Conservation (phyloP, 2,797 vertebrate species). For the Spondyliosoma cantharus region DNA sequence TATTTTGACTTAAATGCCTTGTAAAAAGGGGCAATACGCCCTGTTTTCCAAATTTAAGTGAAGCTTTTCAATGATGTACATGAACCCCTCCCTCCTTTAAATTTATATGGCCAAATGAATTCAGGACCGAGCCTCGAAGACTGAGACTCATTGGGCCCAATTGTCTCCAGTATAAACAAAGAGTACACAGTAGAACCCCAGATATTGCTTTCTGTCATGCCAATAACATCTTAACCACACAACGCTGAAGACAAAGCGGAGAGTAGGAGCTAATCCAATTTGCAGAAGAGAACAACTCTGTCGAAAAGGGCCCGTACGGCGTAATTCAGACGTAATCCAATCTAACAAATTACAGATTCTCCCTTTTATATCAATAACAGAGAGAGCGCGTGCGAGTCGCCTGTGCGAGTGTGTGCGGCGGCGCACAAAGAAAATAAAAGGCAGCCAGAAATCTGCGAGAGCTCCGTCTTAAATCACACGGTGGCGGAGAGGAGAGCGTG, state of each 20-base stretch:
- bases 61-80: background rate
- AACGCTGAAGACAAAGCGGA: conserved; percentile 51
- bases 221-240: conserved; percentile 49
- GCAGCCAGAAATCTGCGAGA: conserved; percentile 25
- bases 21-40: conserved; percentile 10
- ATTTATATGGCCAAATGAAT: conserved; percentile 32
- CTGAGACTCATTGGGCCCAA: background rate
- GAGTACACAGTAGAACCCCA: conserved; percentile 26
- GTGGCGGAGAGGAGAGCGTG: conserved; percentile 9
- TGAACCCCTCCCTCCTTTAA: conserved; percentile 12
- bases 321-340: conserved; percentile 66
- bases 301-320: conserved; percentile 45
- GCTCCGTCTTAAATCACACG: conserved; percentile 4
- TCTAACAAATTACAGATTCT: conserved; percentile 59
- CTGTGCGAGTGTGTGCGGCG: conserved; percentile 1
- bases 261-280: conserved; percentile 51
- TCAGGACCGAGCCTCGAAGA: conserved; percentile 21
- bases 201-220: conserved; percentile 66
- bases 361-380: conserved; percentile 32
- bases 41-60: conserved; percentile 19
- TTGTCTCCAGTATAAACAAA: conserved; percentile 47
- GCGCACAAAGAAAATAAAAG: conserved; percentile 18
- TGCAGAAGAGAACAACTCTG: conserved; percentile 43
- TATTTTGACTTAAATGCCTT: conserved; percentile 1
- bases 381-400: background rate